Evolutionary conservation across 2,113 vertebrate species (phyloP).

Genomic region (Oenanthe oenanthe): DNA sequence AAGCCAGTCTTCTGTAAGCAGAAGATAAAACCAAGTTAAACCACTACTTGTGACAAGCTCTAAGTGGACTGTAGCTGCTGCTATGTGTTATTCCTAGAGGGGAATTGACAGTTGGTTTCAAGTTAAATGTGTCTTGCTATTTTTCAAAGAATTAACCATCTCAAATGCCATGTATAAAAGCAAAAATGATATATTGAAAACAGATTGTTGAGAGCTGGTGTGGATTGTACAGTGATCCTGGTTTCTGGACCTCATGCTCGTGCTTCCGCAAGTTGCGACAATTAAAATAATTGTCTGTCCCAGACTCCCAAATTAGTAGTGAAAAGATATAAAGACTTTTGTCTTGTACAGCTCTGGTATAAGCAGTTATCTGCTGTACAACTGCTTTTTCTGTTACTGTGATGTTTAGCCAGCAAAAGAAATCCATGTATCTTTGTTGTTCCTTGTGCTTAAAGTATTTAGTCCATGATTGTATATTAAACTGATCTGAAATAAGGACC

Average conservation of each 20-base stretch:
- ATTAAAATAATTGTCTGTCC: not conserved
- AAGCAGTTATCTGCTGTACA: not conserved
- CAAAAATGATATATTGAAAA: not conserved
- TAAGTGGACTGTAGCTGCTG: not conserved
- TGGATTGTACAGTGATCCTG: not conserved
- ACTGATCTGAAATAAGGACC: not conserved
- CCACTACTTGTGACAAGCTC: not conserved
- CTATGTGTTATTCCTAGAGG: not conserved
- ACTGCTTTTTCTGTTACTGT: not conserved
- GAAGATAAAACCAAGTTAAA: not conserved
- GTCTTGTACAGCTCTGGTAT: fast-evolving
- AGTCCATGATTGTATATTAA: not conserved
- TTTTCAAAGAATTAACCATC: not conserved
- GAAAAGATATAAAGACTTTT: not conserved
- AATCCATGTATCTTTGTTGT: not conserved
- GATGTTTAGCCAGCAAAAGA: not conserved
- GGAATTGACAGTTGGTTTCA: not conserved
- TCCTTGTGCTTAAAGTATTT: not conserved
- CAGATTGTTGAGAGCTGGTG: not conserved
- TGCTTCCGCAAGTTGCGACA: not conserved
- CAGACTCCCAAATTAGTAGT: not conserved
- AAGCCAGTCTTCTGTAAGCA: not conserved
- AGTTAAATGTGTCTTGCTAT: not conserved
- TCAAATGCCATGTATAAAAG: not conserved
- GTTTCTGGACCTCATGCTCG: not conserved